Base-by-base conservation (phyloP, 2,113 vertebrate species). In the Trematocara zebra region DNA sequence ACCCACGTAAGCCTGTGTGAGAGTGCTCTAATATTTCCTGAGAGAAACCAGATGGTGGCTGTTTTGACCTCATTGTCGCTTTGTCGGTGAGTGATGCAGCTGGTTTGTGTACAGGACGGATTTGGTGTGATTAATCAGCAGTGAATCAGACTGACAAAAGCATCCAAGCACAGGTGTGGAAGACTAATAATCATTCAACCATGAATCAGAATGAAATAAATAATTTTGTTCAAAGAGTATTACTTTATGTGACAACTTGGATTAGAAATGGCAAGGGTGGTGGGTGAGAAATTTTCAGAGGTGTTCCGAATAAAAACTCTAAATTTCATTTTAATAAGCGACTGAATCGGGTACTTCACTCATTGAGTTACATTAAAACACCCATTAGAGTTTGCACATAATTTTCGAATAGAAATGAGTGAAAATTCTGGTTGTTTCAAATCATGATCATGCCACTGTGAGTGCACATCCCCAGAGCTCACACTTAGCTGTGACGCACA, bases 1-100 rank as follows among this genome's bases (percentile, higher is more conserved):
- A 18, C 76, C 7, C 67, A 28, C 72, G 52, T 81, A 81, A 87
- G 89, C 79, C 51, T 76, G 83, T 79, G 78, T 26, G 17, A 78
- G 78, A 54, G 20, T 83, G 83, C 5, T 49, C 23, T 37, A 17
- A 2, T 33, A 64, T 69, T 78, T 81, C 79, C 67, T 69, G 90
- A 90, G 72, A 56, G 89, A 69, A 84, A 64, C 17, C 93, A 94
- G 94, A 93, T 92, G 92, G 91, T 76, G 49, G 61, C 42, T 85
- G 59, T 35, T 85, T 54, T 87, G 89, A 90, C 89, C 88, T 69
- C 4, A 9, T 64, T 85, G 87, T 85, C 74, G 26, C 76, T 72
- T 42, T 69, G 79, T 81, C 7, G 4, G 18, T 28, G 85, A 80
- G 69, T 35, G 78, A 69, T 86, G 23, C 83, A 85, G 90, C 83